phyloP scores from a whole-genome alignment of 2,888 invertebrate species.

The Tyria jacobaeae region DNA sequence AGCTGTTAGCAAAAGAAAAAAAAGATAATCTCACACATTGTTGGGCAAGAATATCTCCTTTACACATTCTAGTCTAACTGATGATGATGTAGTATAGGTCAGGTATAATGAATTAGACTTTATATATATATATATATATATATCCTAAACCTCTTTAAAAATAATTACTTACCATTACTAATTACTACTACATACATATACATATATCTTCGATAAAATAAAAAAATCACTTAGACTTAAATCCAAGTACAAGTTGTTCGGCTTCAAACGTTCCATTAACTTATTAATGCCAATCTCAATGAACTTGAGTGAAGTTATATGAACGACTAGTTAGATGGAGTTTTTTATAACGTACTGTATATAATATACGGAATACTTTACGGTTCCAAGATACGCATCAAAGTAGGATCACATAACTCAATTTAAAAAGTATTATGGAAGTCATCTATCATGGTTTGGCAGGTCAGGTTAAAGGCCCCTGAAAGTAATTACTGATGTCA shows the following conservation, averaged over 20 bases:
- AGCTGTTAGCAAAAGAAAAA: too few species aligned
- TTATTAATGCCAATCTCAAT: not conserved
- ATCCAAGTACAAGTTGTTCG: too few species aligned
- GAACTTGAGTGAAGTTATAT: not conserved
- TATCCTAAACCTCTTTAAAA: not conserved
- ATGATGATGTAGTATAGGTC: too few species aligned
- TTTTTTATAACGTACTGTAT: not conserved
- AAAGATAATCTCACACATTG: too few species aligned
- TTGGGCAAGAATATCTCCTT: too few species aligned
- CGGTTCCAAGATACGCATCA: not conserved
- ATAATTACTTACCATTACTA: not conserved
- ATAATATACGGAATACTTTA: not conserved
- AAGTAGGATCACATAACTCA: conserved; percentile 11
- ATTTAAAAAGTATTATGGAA: conserved; percentile 36
- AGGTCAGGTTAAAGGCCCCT: conserved; percentile 48
- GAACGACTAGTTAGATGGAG: not conserved
- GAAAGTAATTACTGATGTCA: conserved; percentile 61
- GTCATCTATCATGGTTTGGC: conserved; percentile 62
- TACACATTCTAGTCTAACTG: too few species aligned
- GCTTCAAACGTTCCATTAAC: not conserved
- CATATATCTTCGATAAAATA: too few species aligned
- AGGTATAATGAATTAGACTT: too few species aligned
- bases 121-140: too few species aligned
- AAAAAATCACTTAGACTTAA: not conserved
- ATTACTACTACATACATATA: too few species aligned